Conservation (phyloP, 2,888 invertebrate species). For the Urechis unicinctus region DNA sequence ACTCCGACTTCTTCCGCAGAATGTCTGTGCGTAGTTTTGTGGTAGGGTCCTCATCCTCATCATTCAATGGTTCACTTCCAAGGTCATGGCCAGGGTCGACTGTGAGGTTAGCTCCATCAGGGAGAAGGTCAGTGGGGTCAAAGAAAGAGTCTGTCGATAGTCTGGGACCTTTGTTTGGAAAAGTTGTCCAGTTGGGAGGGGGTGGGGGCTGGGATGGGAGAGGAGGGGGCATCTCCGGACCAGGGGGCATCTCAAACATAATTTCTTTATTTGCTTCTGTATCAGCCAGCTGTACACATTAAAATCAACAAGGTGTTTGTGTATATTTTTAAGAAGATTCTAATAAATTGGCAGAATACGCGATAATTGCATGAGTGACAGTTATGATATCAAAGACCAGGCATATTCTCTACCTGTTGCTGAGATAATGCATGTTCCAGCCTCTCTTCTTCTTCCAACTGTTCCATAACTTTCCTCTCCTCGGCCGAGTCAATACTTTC, state of each 20-base stretch:
- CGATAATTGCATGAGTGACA: no score
- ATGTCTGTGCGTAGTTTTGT: conserved; percentile 64
- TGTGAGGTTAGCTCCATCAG: no score
- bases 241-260: no score
- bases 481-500: background rate
- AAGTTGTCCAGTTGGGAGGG: conserved; percentile 22
- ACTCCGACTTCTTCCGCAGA: conserved; percentile 84
- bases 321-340: no score
- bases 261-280: no score
- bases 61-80: background rate
- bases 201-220: conserved; percentile 20
- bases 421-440: background rate
- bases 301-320: no score
- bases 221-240: conserved; percentile 10
- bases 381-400: background rate
- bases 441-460: background rate
- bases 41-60: conserved; percentile 4
- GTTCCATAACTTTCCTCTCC: background rate
- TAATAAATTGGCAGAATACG: no score
- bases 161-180: conserved; percentile 12
- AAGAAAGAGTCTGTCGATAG: background rate
- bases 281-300: no score
- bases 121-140: conserved; percentile 2
- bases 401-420: background rate
- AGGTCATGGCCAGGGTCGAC: background rate